phyloP scores from a whole-genome alignment of 2,113 vertebrate species.

The Polypterus bichir region DNA sequence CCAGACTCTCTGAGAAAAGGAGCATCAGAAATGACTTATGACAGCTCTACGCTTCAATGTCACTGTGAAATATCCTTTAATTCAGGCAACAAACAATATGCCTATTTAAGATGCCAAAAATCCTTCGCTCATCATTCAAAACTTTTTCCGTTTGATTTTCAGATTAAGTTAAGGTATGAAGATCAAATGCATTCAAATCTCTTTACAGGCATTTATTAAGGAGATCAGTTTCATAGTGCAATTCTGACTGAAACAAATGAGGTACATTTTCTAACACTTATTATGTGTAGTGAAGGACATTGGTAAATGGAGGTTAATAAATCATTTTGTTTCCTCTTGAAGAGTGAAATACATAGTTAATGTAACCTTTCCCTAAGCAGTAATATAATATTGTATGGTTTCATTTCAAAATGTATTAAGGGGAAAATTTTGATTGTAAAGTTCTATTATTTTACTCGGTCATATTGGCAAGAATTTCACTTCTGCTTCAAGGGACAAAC shows the following conservation, averaged over 20 bases:
- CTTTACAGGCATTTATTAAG: background rate
- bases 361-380: constrained; percentile 1
- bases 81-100: too few species aligned
- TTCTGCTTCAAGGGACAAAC: too few species aligned
- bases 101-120: too few species aligned
- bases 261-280: background rate
- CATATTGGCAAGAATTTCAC: too few species aligned
- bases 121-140: background rate
- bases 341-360: background rate
- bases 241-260: constrained; percentile 3
- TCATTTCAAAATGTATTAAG: background rate
- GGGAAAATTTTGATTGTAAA: too few species aligned
- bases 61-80: too few species aligned
- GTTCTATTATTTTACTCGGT: too few species aligned
- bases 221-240: background rate
- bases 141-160: background rate
- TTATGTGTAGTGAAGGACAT: background rate
- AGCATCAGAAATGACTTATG: too few species aligned
- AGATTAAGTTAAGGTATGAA: background rate
- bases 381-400: background rate
- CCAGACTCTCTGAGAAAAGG: too few species aligned
- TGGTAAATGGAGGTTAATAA: background rate
- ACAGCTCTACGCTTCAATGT: too few species aligned
- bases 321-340: constrained; percentile 6
- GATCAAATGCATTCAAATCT: background rate